These are phyloP conservation scores for Chiropotes sagulatus DNA, from an alignment of 2,797 vertebrate genomes.

Conservation along the genomic window DNA sequence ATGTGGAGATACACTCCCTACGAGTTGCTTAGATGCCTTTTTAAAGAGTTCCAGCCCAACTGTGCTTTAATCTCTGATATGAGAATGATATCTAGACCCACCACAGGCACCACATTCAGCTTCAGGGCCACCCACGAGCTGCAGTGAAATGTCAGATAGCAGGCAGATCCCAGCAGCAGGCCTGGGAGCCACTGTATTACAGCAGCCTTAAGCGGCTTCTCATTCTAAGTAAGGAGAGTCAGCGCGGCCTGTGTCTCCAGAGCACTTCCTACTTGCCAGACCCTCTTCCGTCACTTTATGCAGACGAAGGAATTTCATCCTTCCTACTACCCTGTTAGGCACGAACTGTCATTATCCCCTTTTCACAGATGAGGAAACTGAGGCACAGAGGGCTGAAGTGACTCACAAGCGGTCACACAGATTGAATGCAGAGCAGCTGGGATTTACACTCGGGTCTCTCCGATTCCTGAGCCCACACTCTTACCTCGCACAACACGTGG, in stretches of 20 bases:
- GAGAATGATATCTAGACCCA: background rate
- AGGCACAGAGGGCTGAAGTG: background rate
- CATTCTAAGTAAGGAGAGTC: background rate
- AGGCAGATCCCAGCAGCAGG: background rate
- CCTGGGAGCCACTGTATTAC: background rate
- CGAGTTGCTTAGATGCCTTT: background rate
- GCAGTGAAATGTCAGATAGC: background rate
- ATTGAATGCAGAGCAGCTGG: background rate
- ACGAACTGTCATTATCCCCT: background rate
- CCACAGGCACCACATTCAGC: background rate
- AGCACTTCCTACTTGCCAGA: accelerated
- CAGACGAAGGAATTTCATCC: background rate
- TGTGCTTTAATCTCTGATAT: conserved; percentile 18
- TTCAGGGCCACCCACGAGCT: background rate
- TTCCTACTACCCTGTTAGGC: background rate
- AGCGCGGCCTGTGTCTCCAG: background rate
- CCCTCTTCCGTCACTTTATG: background rate
- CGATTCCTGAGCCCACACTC: background rate
- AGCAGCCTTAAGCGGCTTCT: background rate
- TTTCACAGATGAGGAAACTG: background rate
- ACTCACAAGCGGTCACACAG: background rate
- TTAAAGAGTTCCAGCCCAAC: background rate
- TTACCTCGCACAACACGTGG: background rate
- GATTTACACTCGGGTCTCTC: background rate
- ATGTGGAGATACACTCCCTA: background rate